phyloP scores from a whole-genome alignment of 23 tunicate species.

The Halocynthia aurantium region DNA sequence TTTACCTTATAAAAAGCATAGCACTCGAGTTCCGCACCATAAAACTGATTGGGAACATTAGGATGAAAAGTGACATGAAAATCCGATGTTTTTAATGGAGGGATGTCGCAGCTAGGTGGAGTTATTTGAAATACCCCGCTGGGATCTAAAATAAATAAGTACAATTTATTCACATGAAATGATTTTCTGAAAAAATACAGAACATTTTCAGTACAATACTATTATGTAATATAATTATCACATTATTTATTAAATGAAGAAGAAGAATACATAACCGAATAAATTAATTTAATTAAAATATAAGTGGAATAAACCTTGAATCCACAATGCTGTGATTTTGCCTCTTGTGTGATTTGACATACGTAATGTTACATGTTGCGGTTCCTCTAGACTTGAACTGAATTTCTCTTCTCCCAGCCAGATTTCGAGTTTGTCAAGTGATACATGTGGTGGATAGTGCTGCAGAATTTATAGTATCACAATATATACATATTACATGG shows the following conservation, averaged over 20 bases:
- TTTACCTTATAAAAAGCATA: conserved; percentile 65
- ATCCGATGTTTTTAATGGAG: conserved; percentile 61
- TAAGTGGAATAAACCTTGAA: conserved; percentile 32
- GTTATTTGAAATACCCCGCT: conserved; percentile 36
- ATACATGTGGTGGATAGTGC: conserved; percentile 84
- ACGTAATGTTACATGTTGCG: conserved; percentile 44
- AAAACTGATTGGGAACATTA: conserved; percentile 60
- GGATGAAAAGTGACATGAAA: conserved; percentile 67
- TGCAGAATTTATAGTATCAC: conserved; percentile 7
- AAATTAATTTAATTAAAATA: neutral
- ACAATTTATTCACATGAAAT: neutral
- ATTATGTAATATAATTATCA: neutral
- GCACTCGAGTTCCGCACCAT: conserved; percentile 62
- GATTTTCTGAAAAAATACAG: neutral
- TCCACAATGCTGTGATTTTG: conserved; percentile 71
- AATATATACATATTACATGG: neutral
- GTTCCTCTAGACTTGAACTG: neutral
- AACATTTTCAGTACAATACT: neutral
- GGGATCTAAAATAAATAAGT: conserved; percentile 37
- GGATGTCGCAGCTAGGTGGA: conserved; percentile 73
- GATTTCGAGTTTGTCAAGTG: conserved; percentile 50
- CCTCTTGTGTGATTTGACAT: conserved; percentile 84
- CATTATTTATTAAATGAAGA: no score
- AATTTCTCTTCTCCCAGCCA: conserved; percentile 73
- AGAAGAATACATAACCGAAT: neutral